Base-by-base conservation (phyloP, 2,113 vertebrate species). In the Prionailurus viverrinus region DNA sequence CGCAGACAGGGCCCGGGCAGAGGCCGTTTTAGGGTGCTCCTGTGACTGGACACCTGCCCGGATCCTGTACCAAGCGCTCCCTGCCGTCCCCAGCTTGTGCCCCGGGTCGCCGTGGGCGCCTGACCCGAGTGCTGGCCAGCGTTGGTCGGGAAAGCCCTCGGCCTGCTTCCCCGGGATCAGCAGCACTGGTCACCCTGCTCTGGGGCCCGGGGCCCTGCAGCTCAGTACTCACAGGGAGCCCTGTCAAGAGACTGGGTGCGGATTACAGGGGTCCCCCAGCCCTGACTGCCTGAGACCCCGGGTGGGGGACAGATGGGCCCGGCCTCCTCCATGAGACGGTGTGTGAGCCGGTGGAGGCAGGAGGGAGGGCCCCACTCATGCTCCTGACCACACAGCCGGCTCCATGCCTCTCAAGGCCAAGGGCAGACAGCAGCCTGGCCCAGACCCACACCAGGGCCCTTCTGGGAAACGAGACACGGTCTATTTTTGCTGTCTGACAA, bases 401-500 rank as follows among this genome's bases (percentile, higher is more conserved):
- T 2, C 1, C 0, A 0, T 18, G 27, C 21, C 29, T 14, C 48
- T n/a, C 88, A 13, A 94, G 81, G 89, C 66, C 89, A 4, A 33
- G 31, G 51, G 65, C 81, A 66, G 91, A 23, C 53, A 1, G 93
- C 92, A 27, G 48, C 74, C 90, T 36, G 68, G 76, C 89, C 55
- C 9, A 21, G 74, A 7, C 97, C 95, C 95, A 66, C 25, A 0
- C 65, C 45, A 5, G 82, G 65, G 69, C 86, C 82, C 48, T 73
- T 73, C 96, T 82, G 94, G 94, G 88, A 97, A 79, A 4, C 1
- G 61, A 76, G 33, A 16, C 27, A 0, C 0, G 0, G 31, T 84
- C 94, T 95, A 95, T 95, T 97, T 97, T 94, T 95, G 94, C 78
- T 66, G 55, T 68, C 89, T 93, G 94, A 94, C 73, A 21, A 13